A percentile compares a stretch with the other conserved stretches of the same genome.
Evolutionary conservation across 2,113 vertebrate species (phyloP).

Genomic region (Azemiops feae): DNA sequence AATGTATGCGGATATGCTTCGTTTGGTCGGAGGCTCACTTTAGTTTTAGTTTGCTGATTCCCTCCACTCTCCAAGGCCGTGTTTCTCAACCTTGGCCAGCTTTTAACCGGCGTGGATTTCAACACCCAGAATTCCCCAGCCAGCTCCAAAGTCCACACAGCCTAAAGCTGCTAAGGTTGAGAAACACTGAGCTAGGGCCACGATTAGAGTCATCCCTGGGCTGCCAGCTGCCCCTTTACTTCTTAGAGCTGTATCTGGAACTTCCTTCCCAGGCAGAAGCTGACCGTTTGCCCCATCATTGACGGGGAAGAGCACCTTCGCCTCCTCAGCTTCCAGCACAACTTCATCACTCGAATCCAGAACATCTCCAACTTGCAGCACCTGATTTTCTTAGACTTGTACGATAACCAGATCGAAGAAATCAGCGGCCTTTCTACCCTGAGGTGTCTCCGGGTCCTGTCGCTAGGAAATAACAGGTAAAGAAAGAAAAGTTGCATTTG

Average conservation of each 20-base stretch:
- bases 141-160: not conserved
- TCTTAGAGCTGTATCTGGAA: not conserved
- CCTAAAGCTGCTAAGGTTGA: not conserved
- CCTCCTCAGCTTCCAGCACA: slow-evolving; percentile 91
- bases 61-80: not conserved
- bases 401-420: slow-evolving; percentile 88
- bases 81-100: no score
- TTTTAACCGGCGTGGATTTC: no score
- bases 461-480: slow-evolving; percentile 94
- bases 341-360: slow-evolving; percentile 85
- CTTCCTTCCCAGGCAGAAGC: slow-evolving; percentile 71
- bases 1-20: not conserved
- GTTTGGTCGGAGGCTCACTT: not conserved
- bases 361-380: slow-evolving; percentile 83
- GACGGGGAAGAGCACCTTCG: slow-evolving; percentile 80
- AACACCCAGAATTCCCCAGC: no score
- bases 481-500: not conserved
- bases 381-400: slow-evolving; percentile 91
- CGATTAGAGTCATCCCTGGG: not conserved
- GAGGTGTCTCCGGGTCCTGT: slow-evolving; percentile 82
- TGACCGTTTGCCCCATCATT: slow-evolving; percentile 84
- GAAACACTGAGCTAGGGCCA: not conserved
- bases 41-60: not conserved
- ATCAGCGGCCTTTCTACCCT: slow-evolving; percentile 87
- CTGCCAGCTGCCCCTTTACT: not conserved